Base-by-base conservation (phyloP, 2,113 vertebrate genomes). In the Perca fluviatilis region DNA sequence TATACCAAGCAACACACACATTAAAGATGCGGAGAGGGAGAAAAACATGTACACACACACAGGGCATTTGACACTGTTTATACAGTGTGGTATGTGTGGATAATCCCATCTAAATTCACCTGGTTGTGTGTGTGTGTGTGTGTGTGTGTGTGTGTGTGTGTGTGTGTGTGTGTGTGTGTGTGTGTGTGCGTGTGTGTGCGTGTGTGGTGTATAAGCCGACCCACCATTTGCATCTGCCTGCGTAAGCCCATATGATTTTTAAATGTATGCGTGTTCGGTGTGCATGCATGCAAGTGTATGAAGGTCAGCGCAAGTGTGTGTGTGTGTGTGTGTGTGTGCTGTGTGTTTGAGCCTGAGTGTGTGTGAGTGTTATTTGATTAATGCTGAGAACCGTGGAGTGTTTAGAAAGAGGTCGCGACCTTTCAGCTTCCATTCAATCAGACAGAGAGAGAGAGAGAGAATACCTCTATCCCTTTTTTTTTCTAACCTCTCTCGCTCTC, bases 361-460 rank as follows among this genome's bases (percentile, higher is more conserved):
- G 67, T 54, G 50, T 36, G 82, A 80, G 88, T 80, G 91, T 91
- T 92, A 91, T 94, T 91, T 93, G 93, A 94, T 93, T 93, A 93
- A 93, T 93, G 92, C 92, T 92, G 91, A 94, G 92, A 94, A 92
- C 91, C 76, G 86, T 89, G 92, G 77, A 91, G 93, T 91, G 91
- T 93, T 94, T 93, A 93, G 91, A 94, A 91, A 92, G 90, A 94
- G 93, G 92, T 94, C 85, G 9, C 47, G 82, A 93, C 91, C 93
- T 94, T 93, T 94, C 89, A 90, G 93, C 91, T 90, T 92, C 90
- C 91, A 94, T 94, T 94, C 93, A 94, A 94, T 94, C 92, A 93
- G 93, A 90, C 51, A 33, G 74, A 27, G 62, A 66, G 79, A 63
- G 61, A 90, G 84, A 91, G 81, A 72, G 77, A 67, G 83, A 90